Evolutionary conservation across 2,113 vertebrate genomes (phyloP).

Genomic region (Addax nasomaculatus): DNA sequence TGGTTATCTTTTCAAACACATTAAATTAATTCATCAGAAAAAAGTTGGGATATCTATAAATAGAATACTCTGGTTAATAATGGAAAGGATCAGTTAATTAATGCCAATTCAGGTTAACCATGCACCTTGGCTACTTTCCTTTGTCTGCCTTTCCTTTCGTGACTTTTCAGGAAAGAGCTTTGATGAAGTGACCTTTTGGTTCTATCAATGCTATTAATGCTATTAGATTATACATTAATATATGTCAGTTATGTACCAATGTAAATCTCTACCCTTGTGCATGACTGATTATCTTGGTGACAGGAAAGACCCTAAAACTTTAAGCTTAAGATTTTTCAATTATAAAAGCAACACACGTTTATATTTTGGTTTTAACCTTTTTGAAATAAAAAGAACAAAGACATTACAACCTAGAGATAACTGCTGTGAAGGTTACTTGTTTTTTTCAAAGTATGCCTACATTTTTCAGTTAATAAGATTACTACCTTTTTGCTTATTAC

Average conservation of each 20-base stretch:
- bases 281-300: background rate
- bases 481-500: background rate
- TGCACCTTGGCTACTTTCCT: background rate
- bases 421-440: background rate
- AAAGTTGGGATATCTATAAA: background rate
- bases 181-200: background rate
- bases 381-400: background rate
- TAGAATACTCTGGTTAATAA: background rate
- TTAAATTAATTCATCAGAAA: background rate
- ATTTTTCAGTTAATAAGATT: background rate
- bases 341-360: background rate
- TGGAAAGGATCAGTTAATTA: background rate
- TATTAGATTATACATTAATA: background rate
- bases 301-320: background rate
- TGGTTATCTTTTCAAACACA: background rate
- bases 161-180: background rate
- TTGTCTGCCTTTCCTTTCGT: background rate
- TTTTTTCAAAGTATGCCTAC: background rate
- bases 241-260: background rate
- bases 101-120: background rate
- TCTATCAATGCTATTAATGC: background rate
- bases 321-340: conserved; percentile 7
- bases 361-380: background rate
- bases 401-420: background rate
- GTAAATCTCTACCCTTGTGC: background rate